Evolutionary conservation across 1,140 invertebrate genomes (phyloP), one percentile per base, ranked within the genome.

Genomic region (Vanessa atalanta): DNA sequence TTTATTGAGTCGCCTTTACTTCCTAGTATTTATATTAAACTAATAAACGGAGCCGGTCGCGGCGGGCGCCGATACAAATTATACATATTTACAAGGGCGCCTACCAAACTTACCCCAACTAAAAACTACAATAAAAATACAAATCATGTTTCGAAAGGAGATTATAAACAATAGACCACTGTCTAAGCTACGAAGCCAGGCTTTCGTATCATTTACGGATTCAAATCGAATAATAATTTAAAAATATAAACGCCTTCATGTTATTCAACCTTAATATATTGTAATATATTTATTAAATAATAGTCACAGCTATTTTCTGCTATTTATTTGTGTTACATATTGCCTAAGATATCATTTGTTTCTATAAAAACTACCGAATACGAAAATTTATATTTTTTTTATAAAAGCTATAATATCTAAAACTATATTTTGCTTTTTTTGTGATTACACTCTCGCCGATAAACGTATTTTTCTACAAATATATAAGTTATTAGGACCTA

Each of bases 121-220:
- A 51, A 47, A 23, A 65, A 66, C 64, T 73, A 73, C 47, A 67
- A 61, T 73, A 73, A 73, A 73, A 67, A 73, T 72, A 72, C 57
- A 26, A 71, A 73, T 65, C 71, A 73, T 73, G 65, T 73, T 67
- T 72, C 50, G 61, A 61, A 73, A 67, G 53, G 71, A 73, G 65
- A 73, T 73, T 73, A 73, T 67, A 67, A 67, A 73, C 71, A 61
- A 67, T 67, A 72, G 71, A 72, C 71, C 47, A 15, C 9, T 50
- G 65, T 63, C 64, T 67, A 67, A 67, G 51, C 37, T 57, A 53
- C 26, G 61, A 73, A 73, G 71, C 71, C 67, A 50, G 61, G 71
- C 71, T 73, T 67, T 61, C 53, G 43, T 66, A 72, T 43, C 23
- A 37, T 51, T 43, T 4, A 31, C 26, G 26, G 15, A 43, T 16